These are phyloP conservation scores for Heliopora coerulea DNA, from an alignment of 92 coral and sea anemone genomes.

Conservation along the genomic window DNA sequence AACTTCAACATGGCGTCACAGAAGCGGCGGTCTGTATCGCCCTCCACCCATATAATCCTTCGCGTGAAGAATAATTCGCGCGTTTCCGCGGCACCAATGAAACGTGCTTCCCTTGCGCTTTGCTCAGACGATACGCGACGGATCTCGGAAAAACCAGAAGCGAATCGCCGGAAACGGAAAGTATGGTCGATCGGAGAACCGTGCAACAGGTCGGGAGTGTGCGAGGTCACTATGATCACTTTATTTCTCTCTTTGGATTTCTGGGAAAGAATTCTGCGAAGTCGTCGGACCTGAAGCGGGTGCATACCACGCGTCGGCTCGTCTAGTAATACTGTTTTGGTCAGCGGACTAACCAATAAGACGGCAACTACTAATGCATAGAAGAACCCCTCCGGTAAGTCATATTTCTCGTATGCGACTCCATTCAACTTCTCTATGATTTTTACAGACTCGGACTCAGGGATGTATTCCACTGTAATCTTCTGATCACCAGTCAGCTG, in stretches of 20 bases:
- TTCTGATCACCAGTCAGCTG: constrained; percentile 71
- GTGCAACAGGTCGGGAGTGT: constrained; percentile 75
- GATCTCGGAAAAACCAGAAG: constrained; percentile 73
- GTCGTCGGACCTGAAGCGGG: constrained; percentile 76
- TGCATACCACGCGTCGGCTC: constrained; percentile 88
- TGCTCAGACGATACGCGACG: constrained; percentile 65
- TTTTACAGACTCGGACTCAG: no score
- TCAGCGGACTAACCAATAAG: constrained; percentile 56
- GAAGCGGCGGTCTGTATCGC: constrained; percentile 79
- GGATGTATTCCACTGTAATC: constrained; percentile 5
- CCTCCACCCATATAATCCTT: constrained; percentile 79
- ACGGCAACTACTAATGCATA: constrained; percentile 78
- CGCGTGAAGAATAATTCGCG: constrained; percentile 78
- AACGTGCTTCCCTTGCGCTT: constrained; percentile 67
- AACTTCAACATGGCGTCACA: constrained; percentile 66
- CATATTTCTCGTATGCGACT: constrained; percentile 10
- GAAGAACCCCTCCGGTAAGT: constrained; percentile 70
- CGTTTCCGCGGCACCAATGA: constrained; percentile 77
- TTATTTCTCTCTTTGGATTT: constrained; percentile 67
- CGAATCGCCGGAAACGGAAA: constrained; percentile 71
- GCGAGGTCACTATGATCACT: constrained; percentile 66
- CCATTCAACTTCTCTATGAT: no score
- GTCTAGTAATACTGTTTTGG: constrained; percentile 66
- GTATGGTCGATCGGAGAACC: constrained; percentile 69
- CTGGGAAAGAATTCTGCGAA: constrained; percentile 72